Percentiles rank a stretch among this genome's conserved stretches.
Conservation (phyloP, 1,140 invertebrate species). For the Drosophila virilis region DNA sequence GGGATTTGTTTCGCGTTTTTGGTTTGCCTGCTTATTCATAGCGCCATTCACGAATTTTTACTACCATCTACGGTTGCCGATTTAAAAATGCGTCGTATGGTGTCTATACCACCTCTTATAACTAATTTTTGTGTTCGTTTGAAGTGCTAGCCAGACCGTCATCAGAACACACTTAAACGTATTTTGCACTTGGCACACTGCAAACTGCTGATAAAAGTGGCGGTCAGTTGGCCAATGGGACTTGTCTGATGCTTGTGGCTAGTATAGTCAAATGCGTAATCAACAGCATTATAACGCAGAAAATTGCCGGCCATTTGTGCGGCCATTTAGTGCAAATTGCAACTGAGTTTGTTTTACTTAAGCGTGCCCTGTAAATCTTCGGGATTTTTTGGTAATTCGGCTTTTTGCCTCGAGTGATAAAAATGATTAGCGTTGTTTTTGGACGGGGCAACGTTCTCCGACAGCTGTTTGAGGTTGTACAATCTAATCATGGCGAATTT, state of each 20-base stretch:
- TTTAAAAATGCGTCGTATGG: conserved; percentile 40
- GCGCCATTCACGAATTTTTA: conserved; percentile 36
- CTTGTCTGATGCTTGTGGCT: conserved; percentile 2
- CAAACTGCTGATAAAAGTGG: conserved; percentile 45
- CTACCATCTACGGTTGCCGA: conserved; percentile 20
- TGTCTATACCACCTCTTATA: conserved; percentile 38
- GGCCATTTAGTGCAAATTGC: conserved; percentile 33
- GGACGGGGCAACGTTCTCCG: conserved; percentile 6
- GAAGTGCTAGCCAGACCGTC: conserved; percentile 8
- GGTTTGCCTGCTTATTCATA: conserved; percentile 54
- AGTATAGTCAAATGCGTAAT: conserved; percentile 44
- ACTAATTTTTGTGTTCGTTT: conserved; percentile 4
- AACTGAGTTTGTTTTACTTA: not conserved
- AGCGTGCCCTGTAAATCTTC: conserved; percentile 32
- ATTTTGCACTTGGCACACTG: conserved; percentile 71
- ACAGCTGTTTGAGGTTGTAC: conserved; percentile 3
- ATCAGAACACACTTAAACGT: not conserved
- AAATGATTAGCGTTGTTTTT: conserved; percentile 31
- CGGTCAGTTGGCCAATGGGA: conserved; percentile 14
- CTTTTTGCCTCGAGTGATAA: conserved; percentile 41
- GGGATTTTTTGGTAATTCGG: conserved; percentile 23
- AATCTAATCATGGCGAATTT: conserved; percentile 47
- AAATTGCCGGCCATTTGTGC: conserved; percentile 17
- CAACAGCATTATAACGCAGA: conserved; percentile 19
- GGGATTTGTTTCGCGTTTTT: conserved; percentile 62